These are phyloP conservation scores for Drosophila insularis DNA, from an alignment of 1,140 invertebrate species.

Conservation along the genomic window DNA sequence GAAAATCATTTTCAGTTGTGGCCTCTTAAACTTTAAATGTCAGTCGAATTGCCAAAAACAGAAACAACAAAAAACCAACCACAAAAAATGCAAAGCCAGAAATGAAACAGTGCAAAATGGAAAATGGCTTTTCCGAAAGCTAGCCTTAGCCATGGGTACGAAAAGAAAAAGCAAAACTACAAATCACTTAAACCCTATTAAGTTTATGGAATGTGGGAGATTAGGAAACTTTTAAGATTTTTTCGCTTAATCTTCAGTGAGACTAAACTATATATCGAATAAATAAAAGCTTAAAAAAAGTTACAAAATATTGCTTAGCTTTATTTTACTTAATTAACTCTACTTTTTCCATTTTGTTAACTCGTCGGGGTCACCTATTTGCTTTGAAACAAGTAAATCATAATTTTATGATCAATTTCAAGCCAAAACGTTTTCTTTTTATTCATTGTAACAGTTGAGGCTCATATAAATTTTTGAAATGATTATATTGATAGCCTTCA, in stretches of 20 bases:
- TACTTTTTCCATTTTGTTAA: too few species aligned
- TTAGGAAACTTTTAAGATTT: neutral
- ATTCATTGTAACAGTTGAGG: neutral
- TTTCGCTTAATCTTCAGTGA: too few species aligned
- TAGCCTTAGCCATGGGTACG: neutral
- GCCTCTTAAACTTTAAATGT: conserved; percentile 79
- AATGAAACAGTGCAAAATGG: conserved; percentile 20
- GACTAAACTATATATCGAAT: too few species aligned
- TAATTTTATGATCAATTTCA: too few species aligned
- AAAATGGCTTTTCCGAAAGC: conserved; percentile 19
- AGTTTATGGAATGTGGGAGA: neutral
- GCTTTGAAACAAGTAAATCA: neutral
- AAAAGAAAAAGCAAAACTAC: neutral
- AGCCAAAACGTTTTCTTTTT: neutral
- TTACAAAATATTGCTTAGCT: too few species aligned
- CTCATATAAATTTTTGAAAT: neutral
- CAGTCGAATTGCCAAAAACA: conserved; percentile 53
- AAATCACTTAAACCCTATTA: conserved; percentile 1
- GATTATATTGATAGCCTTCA: conserved; percentile 1
- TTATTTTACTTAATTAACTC: too few species aligned
- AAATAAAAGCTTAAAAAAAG: too few species aligned
- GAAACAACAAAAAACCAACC: neutral
- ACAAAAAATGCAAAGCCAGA: conserved; percentile 28
- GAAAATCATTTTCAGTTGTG: conserved; percentile 33
- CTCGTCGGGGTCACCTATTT: neutral